These are phyloP conservation scores for Parotia lawesii DNA, from an alignment of 2,113 vertebrate genomes.

Conservation along the genomic window DNA sequence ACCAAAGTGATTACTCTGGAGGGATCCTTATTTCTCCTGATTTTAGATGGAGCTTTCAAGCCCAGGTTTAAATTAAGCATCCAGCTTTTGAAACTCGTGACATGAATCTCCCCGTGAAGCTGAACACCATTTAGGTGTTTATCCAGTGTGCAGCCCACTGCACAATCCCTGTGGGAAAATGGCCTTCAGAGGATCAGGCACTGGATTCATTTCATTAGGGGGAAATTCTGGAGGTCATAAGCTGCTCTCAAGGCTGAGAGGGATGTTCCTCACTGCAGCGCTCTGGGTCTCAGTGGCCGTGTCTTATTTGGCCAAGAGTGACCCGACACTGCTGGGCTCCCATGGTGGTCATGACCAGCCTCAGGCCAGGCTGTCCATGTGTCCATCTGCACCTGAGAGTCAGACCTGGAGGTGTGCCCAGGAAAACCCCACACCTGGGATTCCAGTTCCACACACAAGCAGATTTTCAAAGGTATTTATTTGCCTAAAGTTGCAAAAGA, in stretches of 20 bases:
- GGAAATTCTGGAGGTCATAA: background rate
- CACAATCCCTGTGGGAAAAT: background rate
- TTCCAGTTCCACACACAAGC: background rate
- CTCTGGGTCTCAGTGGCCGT: background rate
- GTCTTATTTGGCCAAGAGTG: background rate
- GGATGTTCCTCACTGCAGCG: fast-evolving
- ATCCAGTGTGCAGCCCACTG: background rate
- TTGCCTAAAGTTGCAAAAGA: background rate
- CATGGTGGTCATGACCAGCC: background rate
- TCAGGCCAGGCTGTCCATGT: background rate
- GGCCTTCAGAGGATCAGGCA: background rate
- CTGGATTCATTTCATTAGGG: background rate
- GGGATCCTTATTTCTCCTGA: background rate
- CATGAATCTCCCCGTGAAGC: background rate
- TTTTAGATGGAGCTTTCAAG: background rate
- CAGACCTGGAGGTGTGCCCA: background rate
- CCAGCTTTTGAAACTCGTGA: background rate
- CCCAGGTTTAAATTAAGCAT: background rate
- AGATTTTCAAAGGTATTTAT: background rate
- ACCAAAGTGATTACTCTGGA: background rate
- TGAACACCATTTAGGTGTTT: background rate
- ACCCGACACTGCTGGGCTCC: background rate
- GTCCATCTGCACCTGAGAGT: background rate
- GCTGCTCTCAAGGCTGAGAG: background rate
- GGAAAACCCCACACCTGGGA: background rate